Base-by-base conservation (phyloP, 2,797 vertebrate species). In the Halcyon leucocephala region DNA sequence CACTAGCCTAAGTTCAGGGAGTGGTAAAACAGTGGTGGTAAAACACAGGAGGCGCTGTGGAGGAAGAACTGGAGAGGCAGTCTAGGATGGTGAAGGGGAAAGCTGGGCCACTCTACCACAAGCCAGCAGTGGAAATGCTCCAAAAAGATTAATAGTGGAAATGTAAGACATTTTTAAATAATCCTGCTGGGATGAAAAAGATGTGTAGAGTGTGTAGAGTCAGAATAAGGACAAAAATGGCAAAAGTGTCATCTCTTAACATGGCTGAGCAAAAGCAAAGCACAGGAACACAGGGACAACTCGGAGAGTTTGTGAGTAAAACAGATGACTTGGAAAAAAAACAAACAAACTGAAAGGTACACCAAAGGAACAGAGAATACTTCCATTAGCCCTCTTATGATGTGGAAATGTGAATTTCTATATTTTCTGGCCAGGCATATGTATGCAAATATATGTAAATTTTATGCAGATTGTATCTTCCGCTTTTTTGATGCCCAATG, bases 371-470 rank as follows among this genome's bases (percentile, higher is more conserved):
- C 10, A 58, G 71, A 74, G 57, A 69, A 64, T 29, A 62, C 14
- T 80, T 86, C 72, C 89, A 95, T 92, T 95, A 90, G 46, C 21
- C 78, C 72, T 92, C 88, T 92, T 93, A 89, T 83, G 95, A 95
- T 91, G 86, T 94, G 82, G 89, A 95, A 97, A 91, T 97, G 5
- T 7, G 86, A 96, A 97, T 54, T 82, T 83, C 83, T 95, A 31
- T 66, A 91, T 91, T 91, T 97, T 89, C 82, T 96, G 93, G n/a
- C 48, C 80, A 82, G 31, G 69, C 33, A 92, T 77, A 85, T 96
- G 12, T 82, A 96, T 97, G 95, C 87, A 96, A 96, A 97, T 95
- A 10, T 90, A 95, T 97, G 96, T 76, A 97, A 97, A 97, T 97
- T 7, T 78, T 42, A 97, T 97, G 95, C 95, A 97, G 96, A 96